These are phyloP conservation scores for Sisyra nigra DNA, from an alignment of 2,888 invertebrate genomes.

Conservation along the genomic window DNA sequence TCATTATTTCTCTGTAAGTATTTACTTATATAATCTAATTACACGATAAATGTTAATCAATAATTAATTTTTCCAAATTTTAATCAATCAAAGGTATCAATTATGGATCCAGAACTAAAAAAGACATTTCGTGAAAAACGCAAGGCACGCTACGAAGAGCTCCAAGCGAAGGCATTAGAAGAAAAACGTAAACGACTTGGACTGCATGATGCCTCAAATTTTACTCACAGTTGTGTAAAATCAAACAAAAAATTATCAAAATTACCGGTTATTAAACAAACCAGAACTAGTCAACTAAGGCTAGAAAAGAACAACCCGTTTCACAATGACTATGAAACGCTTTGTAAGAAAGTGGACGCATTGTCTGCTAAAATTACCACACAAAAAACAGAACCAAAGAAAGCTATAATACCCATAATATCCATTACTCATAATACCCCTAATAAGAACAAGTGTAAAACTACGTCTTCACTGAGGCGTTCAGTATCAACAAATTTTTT, in stretches of 20 bases:
- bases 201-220: not conserved
- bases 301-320: constrained; percentile 14
- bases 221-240: not conserved
- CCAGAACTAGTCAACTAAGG: constrained; percentile 18
- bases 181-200: not conserved
- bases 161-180: constrained; percentile 6
- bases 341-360: not conserved
- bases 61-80: too few relatives aligned
- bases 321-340: not conserved
- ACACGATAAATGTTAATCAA: too few relatives aligned
- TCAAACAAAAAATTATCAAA: constrained; percentile 6
- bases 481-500: constrained; percentile 35
- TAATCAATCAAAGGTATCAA: not conserved
- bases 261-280: constrained; percentile 18
- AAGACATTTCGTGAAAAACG: constrained; percentile 7
- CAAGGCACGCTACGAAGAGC: constrained; percentile 4
- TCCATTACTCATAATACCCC: not conserved
- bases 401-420: not conserved
- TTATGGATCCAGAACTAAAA: constrained; percentile 1
- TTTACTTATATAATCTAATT: too few relatives aligned
- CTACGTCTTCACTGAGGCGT: constrained; percentile 16
- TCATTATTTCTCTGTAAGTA: too few relatives aligned
- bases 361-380: not conserved
- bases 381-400: not conserved
- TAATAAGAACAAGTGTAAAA: not conserved